Conservation (phyloP, 2,888 invertebrate genomes). For the Drosophila suboccidentalis region DNA sequence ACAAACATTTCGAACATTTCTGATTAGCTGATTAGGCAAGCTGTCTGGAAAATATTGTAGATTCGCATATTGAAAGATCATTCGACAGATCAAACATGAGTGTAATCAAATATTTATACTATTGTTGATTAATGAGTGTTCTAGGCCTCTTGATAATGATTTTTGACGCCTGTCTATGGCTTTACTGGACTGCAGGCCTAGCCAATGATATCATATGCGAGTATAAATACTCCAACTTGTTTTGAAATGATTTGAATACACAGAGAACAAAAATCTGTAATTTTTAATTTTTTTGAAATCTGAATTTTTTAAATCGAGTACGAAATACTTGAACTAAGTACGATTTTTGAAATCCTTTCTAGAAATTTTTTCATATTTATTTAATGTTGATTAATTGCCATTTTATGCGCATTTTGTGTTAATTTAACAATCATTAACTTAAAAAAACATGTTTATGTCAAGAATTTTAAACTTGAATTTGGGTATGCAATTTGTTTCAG, state of each 20-base stretch:
- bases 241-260: conserved; percentile 20
- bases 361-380: too few species aligned
- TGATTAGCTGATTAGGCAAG: neutral
- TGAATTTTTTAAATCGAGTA: too few species aligned
- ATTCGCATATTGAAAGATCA: conserved; percentile 25
- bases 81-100: conserved; percentile 21
- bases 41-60: neutral
- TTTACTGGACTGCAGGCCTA: conserved; percentile 4
- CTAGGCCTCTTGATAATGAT: conserved; percentile 4
- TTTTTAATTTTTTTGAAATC: too few species aligned
- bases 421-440: too few species aligned
- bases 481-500: too few species aligned
- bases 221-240: conserved; percentile 1
- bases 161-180: neutral
- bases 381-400: too few species aligned
- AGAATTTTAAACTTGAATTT: too few species aligned
- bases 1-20: conserved; percentile 8
- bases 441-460: too few species aligned
- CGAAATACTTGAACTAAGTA: too few species aligned
- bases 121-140: conserved; percentile 21
- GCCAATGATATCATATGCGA: conserved; percentile 40
- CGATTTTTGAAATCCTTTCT: too few species aligned
- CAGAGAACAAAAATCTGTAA: too few species aligned
- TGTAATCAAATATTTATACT: conserved; percentile 21
- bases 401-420: too few species aligned